Conservation (phyloP, 2,888 invertebrate species). For the Rhopalosiphum nymphaeae region DNA sequence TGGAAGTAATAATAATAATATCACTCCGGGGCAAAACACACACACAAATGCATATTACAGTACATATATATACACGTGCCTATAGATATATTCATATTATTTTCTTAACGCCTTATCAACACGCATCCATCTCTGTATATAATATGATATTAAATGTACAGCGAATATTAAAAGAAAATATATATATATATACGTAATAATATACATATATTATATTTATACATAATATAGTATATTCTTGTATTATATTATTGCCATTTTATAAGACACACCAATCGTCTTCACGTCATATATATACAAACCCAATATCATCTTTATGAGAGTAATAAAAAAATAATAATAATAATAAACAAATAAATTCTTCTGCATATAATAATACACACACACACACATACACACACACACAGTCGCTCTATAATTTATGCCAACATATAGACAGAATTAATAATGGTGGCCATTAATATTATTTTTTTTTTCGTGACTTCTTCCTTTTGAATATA, state of each 20-base stretch:
- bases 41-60: neutral
- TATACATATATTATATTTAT: neutral
- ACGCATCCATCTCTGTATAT: conserved; percentile 43
- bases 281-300: neutral
- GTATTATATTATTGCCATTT: conserved; percentile 29
- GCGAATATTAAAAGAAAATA: neutral
- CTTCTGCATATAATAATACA: neutral
- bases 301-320: conserved; percentile 45
- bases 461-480: conserved; percentile 37
- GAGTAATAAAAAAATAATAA: conserved; percentile 44
- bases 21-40: conserved; percentile 38
- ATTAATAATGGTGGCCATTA: conserved; percentile 47
- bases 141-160: neutral
- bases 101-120: conserved; percentile 49
- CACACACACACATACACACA: neutral
- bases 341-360: conserved; percentile 50
- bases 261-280: conserved; percentile 32
- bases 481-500: conserved; percentile 8
- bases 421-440: conserved; percentile 26
- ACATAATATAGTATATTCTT: conserved; percentile 23
- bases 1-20: conserved; percentile 54
- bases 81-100: conserved; percentile 20
- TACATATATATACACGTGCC: neutral
- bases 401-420: conserved; percentile 18
- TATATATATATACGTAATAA: neutral